These are phyloP conservation scores for Lytechinus pictus DNA, from an alignment of 35 echinoderm and acorn worm genomes.

Conservation along the genomic window DNA sequence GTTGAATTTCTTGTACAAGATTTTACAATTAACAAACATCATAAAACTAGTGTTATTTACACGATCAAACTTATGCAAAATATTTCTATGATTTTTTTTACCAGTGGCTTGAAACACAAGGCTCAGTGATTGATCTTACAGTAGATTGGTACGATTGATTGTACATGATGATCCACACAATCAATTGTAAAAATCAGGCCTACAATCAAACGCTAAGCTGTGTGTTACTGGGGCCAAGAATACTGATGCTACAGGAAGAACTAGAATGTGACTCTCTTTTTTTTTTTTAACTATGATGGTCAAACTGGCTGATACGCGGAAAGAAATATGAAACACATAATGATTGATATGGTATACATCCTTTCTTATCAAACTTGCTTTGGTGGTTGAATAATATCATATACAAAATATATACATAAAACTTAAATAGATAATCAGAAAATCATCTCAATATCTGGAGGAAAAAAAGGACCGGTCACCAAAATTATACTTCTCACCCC, in stretches of 20 bases:
- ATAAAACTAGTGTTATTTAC: not conserved
- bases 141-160: too few relatives aligned
- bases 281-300: not conserved
- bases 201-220: not conserved
- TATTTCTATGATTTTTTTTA: not conserved
- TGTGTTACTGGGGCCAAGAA: not conserved
- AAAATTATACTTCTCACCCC: not conserved
- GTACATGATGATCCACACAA: too few relatives aligned
- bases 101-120: too few relatives aligned
- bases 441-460: not conserved
- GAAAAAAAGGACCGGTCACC: not conserved
- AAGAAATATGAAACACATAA: not conserved
- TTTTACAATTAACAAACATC: not conserved
- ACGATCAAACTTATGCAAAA: not conserved
- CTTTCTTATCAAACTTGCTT: not conserved
- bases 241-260: not conserved
- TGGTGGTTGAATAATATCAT: not conserved
- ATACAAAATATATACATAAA: slow-evolving; percentile 5
- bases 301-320: not conserved
- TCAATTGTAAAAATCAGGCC: too few relatives aligned
- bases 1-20: not conserved
- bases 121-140: too few relatives aligned
- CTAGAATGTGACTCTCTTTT: not conserved
- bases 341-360: not conserved
- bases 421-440: not conserved